Percentiles rank a stretch among this genome's conserved stretches.
Evolutionary conservation across 2,797 vertebrate species (phyloP).

Genomic region (Oophaga sylvatica): DNA sequence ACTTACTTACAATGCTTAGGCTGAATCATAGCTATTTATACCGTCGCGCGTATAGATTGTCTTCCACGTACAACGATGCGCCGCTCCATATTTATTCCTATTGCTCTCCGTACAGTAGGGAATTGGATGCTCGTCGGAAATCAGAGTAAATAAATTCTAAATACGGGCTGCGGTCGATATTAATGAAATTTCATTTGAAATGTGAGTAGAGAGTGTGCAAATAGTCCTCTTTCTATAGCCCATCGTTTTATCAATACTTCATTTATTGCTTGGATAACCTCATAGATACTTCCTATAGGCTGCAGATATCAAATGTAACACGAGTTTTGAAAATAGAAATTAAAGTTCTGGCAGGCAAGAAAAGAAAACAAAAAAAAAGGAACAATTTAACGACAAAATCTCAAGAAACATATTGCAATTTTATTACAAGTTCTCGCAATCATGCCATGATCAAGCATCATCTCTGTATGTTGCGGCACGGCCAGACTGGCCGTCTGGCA

Average conservation of each 20-base stretch:
- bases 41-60: slow-evolving; percentile 19
- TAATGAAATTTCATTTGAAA: slow-evolving; percentile 14
- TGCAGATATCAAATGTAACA: background rate
- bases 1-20: slow-evolving; percentile 27
- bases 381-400: background rate
- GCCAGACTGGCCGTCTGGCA: too few relatives aligned
- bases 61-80: background rate
- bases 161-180: background rate
- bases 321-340: background rate
- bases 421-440: background rate
- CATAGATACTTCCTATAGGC: background rate
- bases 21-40: slow-evolving; percentile 56
- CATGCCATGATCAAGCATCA: too few relatives aligned
- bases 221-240: background rate
- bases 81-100: slow-evolving; percentile 21
- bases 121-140: background rate
- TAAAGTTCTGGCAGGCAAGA: background rate
- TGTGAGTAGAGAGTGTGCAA: background rate
- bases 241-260: slow-evolving; percentile 7
- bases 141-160: background rate
- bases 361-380: background rate
- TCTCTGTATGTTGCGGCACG: background rate
- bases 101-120: background rate
- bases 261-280: slow-evolving; percentile 19
- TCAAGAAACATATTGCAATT: background rate